Base-by-base conservation (phyloP, 1,140 invertebrate genomes). In the Solenopsis fugax region DNA sequence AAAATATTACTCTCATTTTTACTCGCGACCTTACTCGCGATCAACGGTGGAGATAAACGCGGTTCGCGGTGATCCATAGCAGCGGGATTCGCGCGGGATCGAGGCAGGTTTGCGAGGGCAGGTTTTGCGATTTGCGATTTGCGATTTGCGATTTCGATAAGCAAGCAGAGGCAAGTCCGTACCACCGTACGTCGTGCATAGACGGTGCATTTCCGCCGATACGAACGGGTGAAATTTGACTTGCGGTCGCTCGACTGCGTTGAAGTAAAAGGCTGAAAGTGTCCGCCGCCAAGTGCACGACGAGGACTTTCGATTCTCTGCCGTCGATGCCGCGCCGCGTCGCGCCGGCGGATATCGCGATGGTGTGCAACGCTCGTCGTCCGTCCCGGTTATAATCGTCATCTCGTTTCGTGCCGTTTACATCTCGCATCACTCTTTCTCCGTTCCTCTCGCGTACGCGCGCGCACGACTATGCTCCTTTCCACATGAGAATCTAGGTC, bases 401-500 rank as follows among this genome's bases (percentile, higher is more conserved):
- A 84, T 93, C 91, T 90, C 91, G 86, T 85, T 91, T 89, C 88
- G 80, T 85, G 89, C 76, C 58, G 88, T 88, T 91, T 85, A 18
- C 76, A 82, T 87, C 88, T 82, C 72, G 34, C 76, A 87, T 85
- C 81, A 52, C 73, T 71, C 54, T 90, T 72, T 88, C 78, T 87
- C 60, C 87, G 82, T 65, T 65, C 29, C 69, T 73, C 88, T 71
- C 56, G 73, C 88, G 34, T 48, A 60, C 52, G 52, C 52, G 87
- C 71, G 29, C 86, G 37, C 48, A 9, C 48, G 9, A 56, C 64
- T 75, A 21, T 80, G 56, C 41, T 76, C 34, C 50, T 88, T 64
- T 84, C 80, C 87, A 91, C 58, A 89, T 52, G 88, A 87, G 92
- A 94, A 94, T 93, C 91, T 94, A 92, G 94, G 93, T 93, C 93